A percentile compares a stretch with the other conserved stretches of the same genome.
phyloP scores from a whole-genome alignment of 2,797 vertebrate species.

The Phalloptychus januarius region DNA sequence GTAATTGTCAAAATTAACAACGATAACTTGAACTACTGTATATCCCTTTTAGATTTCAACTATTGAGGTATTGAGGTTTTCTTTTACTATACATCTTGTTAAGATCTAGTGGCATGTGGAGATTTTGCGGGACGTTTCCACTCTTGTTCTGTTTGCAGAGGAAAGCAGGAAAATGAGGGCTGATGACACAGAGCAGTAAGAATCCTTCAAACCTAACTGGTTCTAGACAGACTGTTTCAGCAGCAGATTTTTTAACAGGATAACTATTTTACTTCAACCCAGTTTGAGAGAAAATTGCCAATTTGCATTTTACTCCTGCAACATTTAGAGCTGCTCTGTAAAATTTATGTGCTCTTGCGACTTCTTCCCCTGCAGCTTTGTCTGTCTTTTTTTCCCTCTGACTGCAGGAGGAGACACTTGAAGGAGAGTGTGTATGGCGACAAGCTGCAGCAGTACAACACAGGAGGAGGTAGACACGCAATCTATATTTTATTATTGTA shows the following conservation, averaged over 20 bases:
- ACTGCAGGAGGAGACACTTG: constrained; percentile 85
- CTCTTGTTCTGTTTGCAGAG: not conserved
- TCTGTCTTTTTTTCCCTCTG: not conserved
- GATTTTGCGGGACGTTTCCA: not conserved
- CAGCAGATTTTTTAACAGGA: constrained; percentile 1
- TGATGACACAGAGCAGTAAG: constrained; percentile 1
- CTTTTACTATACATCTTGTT: not conserved
- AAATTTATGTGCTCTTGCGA: constrained; percentile 10
- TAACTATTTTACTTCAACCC: constrained; percentile 34
- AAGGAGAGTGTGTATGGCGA: constrained; percentile 94
- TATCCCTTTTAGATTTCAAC: not conserved
- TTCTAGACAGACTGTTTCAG: constrained; percentile 25
- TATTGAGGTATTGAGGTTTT: not conserved
- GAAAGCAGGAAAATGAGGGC: not conserved
- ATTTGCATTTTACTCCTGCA: constrained; percentile 48
- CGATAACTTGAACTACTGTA: not conserved
- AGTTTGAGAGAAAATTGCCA: constrained; percentile 42
- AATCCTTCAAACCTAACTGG: constrained; percentile 23
- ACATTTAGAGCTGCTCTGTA: constrained; percentile 30
- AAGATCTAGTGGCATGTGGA: not conserved
- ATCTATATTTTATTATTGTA: not conserved
- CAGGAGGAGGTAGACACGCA: constrained; percentile 83
- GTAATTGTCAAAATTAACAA: not conserved
- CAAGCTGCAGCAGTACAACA: constrained; percentile 94
- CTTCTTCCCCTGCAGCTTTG: constrained; percentile 9